Conservation (phyloP, 2,797 vertebrate species). For the Galaxias olidus region DNA sequence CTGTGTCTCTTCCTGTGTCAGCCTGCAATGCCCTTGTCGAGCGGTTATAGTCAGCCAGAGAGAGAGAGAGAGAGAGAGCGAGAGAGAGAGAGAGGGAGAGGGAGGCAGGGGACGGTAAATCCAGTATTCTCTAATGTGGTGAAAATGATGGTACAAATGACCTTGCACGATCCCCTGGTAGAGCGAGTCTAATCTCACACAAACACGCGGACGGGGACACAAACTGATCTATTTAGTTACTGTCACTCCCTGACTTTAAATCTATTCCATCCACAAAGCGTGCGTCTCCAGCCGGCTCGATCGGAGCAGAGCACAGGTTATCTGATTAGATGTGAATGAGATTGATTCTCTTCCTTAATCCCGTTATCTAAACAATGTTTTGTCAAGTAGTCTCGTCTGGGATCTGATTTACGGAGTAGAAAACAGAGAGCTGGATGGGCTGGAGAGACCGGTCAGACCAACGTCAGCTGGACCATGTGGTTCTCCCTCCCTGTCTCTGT, state of each 20-base stretch:
- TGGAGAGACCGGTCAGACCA: too few relatives aligned
- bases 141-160: too few relatives aligned
- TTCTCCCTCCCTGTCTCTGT: too few relatives aligned
- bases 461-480: too few relatives aligned
- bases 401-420: slow-evolving; percentile 36
- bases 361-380: slow-evolving; percentile 49
- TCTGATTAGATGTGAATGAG: slow-evolving; percentile 64
- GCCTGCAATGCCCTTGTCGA: slow-evolving; percentile 63
- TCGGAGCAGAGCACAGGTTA: slow-evolving; percentile 48
- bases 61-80: too few relatives aligned
- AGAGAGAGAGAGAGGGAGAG: background rate
- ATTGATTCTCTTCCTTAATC: slow-evolving; percentile 58
- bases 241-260: slow-evolving; percentile 56
- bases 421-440: slow-evolving; percentile 12
- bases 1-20: slow-evolving; percentile 72
- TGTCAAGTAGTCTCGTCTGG: background rate
- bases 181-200: too few relatives aligned
- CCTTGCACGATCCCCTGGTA: too few relatives aligned
- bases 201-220: too few relatives aligned
- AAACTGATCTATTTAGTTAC: slow-evolving; percentile 49
- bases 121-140: slow-evolving; percentile 3
- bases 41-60: slow-evolving; percentile 39
- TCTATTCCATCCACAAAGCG: slow-evolving; percentile 51
- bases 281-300: slow-evolving; percentile 33
- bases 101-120: background rate